Evolutionary conservation across 2,888 invertebrate species (phyloP), one percentile per base, ranked within the genome.

Genomic region (Uropetala carovei): DNA sequence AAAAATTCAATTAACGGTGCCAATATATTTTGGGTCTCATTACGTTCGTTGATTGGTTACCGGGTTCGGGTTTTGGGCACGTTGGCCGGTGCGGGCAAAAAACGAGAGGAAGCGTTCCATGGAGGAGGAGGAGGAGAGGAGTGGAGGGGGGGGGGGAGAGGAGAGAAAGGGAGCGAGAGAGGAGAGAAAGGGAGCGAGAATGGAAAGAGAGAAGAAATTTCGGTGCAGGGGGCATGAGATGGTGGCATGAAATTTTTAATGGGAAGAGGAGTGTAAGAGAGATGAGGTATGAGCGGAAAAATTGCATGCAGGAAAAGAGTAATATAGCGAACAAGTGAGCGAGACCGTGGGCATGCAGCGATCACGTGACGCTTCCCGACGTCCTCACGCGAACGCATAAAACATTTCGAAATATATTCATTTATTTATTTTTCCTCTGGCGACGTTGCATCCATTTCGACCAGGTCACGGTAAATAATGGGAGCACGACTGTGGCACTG

Each of bases 21-120:
- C 75, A 9, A 75, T 75, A 75, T 75, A 75, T 75, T 75, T 75
- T 75, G 75, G 75, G 75, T 75, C 75, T 75, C 75, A 75, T 75
- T 75, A 75, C 75, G 75, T 75, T 27, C 22, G 11, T 75, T 27
- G 75, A 75, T 75, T 75, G 75, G 75, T 27, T 27, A 75, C 75
- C 75, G 75, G 14, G 75, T 75, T 75, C 75, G 75, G 27, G 22
- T 75, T 75, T 43, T 43, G 43, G 43, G 43, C 43, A 43, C 43
- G 43, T 3, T 43, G 43, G 43, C 43, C 43, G 75, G 22, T 75
- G 11, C 75, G 22, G 68, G 68, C n/a, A 22, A 27, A 75, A 27
- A 75, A 75, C 11, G 22, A 27, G 27, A 27, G 22, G 75, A 0
- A 13, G 22, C 4, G 5, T 27, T 8, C 43, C 43, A 43, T 13